Conservation (phyloP, 1,140 invertebrate genomes). For the Spodoptera frugiperda region DNA sequence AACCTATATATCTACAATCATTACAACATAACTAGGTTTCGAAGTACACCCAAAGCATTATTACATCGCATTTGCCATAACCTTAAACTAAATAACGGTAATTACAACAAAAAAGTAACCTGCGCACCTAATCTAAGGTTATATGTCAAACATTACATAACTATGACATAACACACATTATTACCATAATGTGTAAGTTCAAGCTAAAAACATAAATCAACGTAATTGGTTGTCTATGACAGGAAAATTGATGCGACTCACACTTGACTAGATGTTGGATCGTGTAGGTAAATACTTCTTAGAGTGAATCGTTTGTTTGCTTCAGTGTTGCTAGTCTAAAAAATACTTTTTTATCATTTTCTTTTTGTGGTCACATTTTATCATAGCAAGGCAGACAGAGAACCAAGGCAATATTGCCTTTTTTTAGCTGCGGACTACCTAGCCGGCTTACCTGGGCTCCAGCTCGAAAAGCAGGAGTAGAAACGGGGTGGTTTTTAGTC, state of each 20-base stretch:
- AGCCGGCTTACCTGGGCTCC: too few relatives aligned
- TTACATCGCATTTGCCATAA: background rate
- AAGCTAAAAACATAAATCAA: slow-evolving; percentile 30
- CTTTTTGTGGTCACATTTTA: too few relatives aligned
- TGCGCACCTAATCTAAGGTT: slow-evolving; percentile 6
- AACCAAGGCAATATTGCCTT: too few relatives aligned
- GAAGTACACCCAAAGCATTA: background rate
- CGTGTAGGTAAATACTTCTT: background rate
- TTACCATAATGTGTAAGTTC: slow-evolving; percentile 9
- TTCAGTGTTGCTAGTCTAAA: background rate
- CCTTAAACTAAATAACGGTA: slow-evolving; percentile 21
- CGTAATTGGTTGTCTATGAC: slow-evolving; percentile 6
- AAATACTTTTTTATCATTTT: background rate
- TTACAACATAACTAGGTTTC: too few relatives aligned
- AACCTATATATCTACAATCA: too few relatives aligned
- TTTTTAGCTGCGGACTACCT: too few relatives aligned
- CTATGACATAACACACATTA: background rate
- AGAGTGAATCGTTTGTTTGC: too few relatives aligned
- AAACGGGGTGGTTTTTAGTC: too few relatives aligned
- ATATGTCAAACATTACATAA: slow-evolving; percentile 18
- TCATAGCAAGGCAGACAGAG: too few relatives aligned
- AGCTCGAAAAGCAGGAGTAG: too few relatives aligned
- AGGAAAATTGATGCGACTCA: slow-evolving; percentile 31
- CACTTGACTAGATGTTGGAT: background rate
- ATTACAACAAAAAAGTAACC: slow-evolving; percentile 10